Evolutionary conservation across 2,888 invertebrate genomes (phyloP), one percentile per base, ranked within the genome.

Genomic region (Agriopis aurantiaria): DNA sequence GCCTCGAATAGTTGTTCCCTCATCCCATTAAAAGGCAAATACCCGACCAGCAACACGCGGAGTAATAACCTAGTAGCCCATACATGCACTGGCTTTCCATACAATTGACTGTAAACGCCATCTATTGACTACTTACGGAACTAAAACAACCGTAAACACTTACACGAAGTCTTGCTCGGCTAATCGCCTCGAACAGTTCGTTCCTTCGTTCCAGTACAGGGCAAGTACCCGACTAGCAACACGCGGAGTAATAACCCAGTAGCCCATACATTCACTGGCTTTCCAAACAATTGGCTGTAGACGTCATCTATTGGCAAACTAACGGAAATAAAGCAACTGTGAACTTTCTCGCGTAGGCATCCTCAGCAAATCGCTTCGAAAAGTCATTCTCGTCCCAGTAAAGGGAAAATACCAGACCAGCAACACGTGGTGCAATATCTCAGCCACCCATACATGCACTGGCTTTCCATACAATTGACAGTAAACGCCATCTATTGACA

Each of bases 371-470:
- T 98, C 64, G 97, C 97, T 86, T 99, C 98, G 86, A 98, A 98
- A 76, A 99, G 95, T 79, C 99, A 95, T 82, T 99, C 97, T 97
- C 69, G 99, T 98, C 59, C 99, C 99, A 78, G 97, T 96, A 88
- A 99, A 99, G 11, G 99, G 99, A 80, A 99, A 95, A 68, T 97
- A 97, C 7, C 99, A 99, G 58, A 98, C 98, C 51, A 99, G 95
- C 55, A 99, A 95, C 14, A 99, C 97, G 89, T 99, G 99, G 56
- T 99, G 95, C 81, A 99, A 95, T 65, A 99, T 98, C 11, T 99
- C 99, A 43, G 98, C 98, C 46, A 99, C 98, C 99, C 99, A 99
- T 70, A 99, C 98, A 91, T 99, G 99, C 76, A 99, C 98, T 0
- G 98, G 17, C 17, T 23, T 23, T 23, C 41, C 41, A 41, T 41